phyloP scores from a whole-genome alignment of 2,888 invertebrate species.

The Cheilosia impressa region DNA sequence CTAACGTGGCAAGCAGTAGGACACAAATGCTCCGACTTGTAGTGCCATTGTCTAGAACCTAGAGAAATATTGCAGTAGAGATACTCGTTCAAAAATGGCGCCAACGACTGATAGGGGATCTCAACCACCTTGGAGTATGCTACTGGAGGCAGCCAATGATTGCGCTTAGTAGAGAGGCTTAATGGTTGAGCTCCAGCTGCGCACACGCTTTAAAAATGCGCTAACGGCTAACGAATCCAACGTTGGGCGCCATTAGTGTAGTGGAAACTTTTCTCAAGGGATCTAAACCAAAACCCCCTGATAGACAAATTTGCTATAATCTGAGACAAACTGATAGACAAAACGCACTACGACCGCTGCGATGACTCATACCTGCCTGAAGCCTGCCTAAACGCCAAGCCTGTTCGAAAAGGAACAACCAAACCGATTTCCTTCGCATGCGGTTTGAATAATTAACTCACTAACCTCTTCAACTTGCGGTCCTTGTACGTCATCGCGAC shows the following conservation, averaged over 20 bases:
- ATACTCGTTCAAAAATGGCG: neutral
- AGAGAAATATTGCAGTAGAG: too few relatives aligned
- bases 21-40: too few relatives aligned
- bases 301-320: too few relatives aligned
- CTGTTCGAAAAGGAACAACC: neutral
- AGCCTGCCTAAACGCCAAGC: neutral
- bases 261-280: too few relatives aligned
- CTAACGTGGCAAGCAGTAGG: too few relatives aligned
- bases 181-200: neutral
- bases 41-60: too few relatives aligned
- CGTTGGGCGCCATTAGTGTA: too few relatives aligned
- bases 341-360: neutral
- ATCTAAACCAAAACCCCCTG: too few relatives aligned
- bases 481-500: conserved; percentile 61
- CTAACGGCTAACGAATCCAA: too few relatives aligned
- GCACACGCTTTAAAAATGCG: too few relatives aligned
- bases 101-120: neutral
- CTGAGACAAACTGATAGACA: neutral
- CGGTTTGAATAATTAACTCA: conserved; percentile 73
- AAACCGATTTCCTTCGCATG: conserved; percentile 49
- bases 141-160: neutral
- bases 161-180: neutral
- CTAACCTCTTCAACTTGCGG: conserved; percentile 66
- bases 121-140: neutral
- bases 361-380: neutral